Conservation (phyloP, 2,888 invertebrate genomes). For the Drosophila anomelani region DNA sequence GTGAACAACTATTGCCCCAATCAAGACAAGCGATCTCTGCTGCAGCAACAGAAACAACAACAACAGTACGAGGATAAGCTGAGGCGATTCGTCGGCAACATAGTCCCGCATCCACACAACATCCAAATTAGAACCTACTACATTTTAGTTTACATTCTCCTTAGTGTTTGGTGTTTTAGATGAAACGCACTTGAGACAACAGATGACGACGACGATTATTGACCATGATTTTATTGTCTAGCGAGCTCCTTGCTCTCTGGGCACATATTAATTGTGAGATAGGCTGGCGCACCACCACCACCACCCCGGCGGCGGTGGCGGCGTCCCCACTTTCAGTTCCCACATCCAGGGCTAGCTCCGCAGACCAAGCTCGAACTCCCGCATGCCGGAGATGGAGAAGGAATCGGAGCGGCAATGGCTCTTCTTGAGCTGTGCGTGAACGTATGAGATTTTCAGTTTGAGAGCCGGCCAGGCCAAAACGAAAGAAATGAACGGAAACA, state of each 20-base stretch:
- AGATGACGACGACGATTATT: conserved; percentile 75
- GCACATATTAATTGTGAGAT: conserved; percentile 49
- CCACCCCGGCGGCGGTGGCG: conserved; percentile 12
- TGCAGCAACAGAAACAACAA: conserved; percentile 65
- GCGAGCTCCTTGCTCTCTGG: conserved; percentile 15
- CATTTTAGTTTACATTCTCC: conserved; percentile 83
- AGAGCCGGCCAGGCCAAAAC: conserved; percentile 25
- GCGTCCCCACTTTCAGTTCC: conserved; percentile 54
- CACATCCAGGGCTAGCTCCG: conserved; percentile 40
- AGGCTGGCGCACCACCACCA: conserved; percentile 18
- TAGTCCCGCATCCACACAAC: conserved; percentile 67
- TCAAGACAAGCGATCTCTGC: conserved; percentile 65
- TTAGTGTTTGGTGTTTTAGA: conserved; percentile 84
- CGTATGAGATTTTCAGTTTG: conserved; percentile 40
- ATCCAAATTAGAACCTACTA: conserved; percentile 83
- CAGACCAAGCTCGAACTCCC: conserved; percentile 33
- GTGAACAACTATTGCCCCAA: conserved; percentile 76
- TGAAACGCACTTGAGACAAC: conserved; percentile 82
- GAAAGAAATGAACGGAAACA: conserved; percentile 1
- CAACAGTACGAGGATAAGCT: conserved; percentile 66
- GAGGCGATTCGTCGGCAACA: conserved; percentile 74
- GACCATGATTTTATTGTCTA: conserved; percentile 66
- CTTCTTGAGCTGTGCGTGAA: conserved; percentile 27
- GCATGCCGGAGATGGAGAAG: conserved; percentile 25
- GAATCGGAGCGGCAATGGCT: conserved; percentile 20